Percentiles rank a stretch among this genome's conserved stretches.
Evolutionary conservation across 2,797 vertebrate species (phyloP).

Genomic region (Falco cherrug): DNA sequence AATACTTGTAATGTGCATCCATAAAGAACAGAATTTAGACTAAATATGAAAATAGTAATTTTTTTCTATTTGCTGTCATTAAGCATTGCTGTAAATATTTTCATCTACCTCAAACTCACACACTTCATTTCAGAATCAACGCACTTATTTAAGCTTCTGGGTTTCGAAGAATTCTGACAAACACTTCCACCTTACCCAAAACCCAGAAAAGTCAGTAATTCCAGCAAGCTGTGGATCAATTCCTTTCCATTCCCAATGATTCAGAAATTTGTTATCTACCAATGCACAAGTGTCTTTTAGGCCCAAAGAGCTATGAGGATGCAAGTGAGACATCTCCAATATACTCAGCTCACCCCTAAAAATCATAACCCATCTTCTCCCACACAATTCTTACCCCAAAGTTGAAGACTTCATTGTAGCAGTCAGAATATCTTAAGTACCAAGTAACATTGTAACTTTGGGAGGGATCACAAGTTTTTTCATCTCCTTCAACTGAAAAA

Average conservation of each 20-base stretch:
- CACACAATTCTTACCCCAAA: slow-evolving; percentile 84
- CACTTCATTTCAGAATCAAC: background rate
- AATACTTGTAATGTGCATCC: background rate
- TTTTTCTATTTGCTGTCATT: background rate
- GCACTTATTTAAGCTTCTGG: background rate
- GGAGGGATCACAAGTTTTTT: slow-evolving; percentile 79
- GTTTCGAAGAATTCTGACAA: background rate
- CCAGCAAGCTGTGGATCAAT: background rate
- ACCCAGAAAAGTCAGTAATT: background rate
- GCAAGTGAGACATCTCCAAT: background rate
- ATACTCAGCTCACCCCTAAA: background rate
- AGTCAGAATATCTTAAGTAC: slow-evolving; percentile 93
- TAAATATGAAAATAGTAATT: background rate
- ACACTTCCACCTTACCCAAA: background rate
- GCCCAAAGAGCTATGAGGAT: rapidly evolving
- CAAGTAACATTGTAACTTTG: slow-evolving; percentile 88
- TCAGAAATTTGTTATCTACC: background rate
- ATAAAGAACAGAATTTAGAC: background rate
- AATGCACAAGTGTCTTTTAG: background rate
- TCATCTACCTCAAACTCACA: background rate
- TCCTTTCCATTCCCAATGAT: background rate
- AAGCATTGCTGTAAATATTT: background rate
- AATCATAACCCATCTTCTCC: background rate
- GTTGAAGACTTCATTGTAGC: slow-evolving; percentile 96
- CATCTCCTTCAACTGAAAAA: slow-evolving; percentile 84